Base-by-base conservation (phyloP, 1,140 invertebrate genomes). In the Drosophila lacteicornis region DNA sequence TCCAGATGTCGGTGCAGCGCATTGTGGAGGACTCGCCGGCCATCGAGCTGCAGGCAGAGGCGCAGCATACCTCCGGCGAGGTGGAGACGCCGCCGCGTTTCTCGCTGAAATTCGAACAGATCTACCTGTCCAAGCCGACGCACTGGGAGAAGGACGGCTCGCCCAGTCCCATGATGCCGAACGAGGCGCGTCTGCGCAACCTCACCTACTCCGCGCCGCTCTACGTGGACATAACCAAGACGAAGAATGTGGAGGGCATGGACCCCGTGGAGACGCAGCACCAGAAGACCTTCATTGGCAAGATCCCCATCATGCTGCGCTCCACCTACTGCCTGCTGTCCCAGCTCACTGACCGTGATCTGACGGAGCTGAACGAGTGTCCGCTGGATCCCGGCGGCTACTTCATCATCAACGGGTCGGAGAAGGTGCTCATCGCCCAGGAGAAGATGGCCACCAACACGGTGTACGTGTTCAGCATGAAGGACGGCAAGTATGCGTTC, bases 391-490 rank as follows among this genome's bases (percentile, higher is more conserved):
- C 99, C 53, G 99, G 98, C 79, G 98, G 98, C 74, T 99, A 99
- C 92, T 99, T 99, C 80, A 97, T 99, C 81, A 98, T 99, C 46
- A 99, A 99, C 92, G 98, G 98, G 2, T 98, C 98, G 9, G 98
- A 99, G 94, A 99, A 99, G 93, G 98, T 98, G 62, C 93, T 99
- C 1, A 99, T 99, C 93, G 99, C 99, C 9, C 99, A 99, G 93
- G 99, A 99, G 93, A 99, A 99, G 94, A 99, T 99, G 99, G 99
- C 99, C 13, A 99, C 99, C 11, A 99, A 99, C 92, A 99, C 98
- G 60, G 99, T 99, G 4, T 99, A 99, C 94, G 99, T 99, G 2
- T 99, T 99, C 92, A 97, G 97, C 87, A 98, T 99, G 97, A 99
- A 99, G 94, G 97, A 97, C 92, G 97, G 97, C 57, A 99, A 99